phyloP scores from a whole-genome alignment of 2,113 vertebrate species.

The Etia nguti region DNA sequence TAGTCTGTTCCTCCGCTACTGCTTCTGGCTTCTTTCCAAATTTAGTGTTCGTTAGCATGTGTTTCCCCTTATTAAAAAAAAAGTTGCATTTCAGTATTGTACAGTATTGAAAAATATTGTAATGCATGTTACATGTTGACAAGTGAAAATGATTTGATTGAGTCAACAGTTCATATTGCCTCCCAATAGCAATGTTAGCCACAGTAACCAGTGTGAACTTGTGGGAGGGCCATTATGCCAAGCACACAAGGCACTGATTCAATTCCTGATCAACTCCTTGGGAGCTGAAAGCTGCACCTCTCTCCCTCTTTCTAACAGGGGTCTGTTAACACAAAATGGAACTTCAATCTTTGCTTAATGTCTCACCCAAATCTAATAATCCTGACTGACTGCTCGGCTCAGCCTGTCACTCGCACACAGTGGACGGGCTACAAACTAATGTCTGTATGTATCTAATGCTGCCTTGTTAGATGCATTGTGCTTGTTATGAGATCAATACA shows the following conservation, averaged over 20 bases:
- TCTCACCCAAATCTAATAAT: slow-evolving; percentile 41
- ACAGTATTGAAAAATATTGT: not conserved
- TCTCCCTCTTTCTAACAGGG: slow-evolving; percentile 7
- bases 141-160: not conserved
- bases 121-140: not conserved
- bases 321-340: slow-evolving; percentile 40
- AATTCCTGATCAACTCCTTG: slow-evolving; percentile 10
- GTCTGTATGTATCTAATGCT: slow-evolving; percentile 18
- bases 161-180: not conserved
- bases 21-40: not conserved
- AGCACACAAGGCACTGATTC: not conserved
- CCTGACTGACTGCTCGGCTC: slow-evolving; percentile 30
- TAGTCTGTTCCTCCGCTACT: not conserved
- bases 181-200: not conserved
- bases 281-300: slow-evolving; percentile 4
- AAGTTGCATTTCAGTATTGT: not conserved
- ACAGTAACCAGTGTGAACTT: not conserved
- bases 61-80: not conserved
- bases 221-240: not conserved
- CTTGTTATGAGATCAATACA: slow-evolving; percentile 49
- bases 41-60: not conserved
- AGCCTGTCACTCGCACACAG: slow-evolving; percentile 28
- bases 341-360: slow-evolving; percentile 53
- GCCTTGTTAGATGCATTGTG: slow-evolving; percentile 16
- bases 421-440: slow-evolving; percentile 32